Conservation (phyloP, 2,888 invertebrate genomes). For the Cantharis lateralis region DNA sequence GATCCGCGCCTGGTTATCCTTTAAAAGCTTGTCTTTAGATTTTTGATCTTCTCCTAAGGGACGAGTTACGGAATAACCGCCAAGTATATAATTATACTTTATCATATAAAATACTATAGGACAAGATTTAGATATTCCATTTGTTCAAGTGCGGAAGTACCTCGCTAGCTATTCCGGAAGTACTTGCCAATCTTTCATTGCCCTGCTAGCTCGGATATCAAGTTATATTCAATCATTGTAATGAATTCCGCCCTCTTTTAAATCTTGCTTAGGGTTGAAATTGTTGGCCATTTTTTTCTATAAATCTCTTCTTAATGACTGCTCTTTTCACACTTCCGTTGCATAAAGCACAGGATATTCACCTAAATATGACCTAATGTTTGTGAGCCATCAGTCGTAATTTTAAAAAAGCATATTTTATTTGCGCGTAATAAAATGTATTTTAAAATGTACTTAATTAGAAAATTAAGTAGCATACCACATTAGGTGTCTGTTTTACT, state of each 20-base stretch:
- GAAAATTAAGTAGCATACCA: slow-evolving; percentile 20
- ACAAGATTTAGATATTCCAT: neutral
- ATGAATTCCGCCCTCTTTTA: slow-evolving; percentile 30
- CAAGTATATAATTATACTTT: too few species aligned
- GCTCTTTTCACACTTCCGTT: slow-evolving; percentile 28
- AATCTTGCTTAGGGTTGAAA: slow-evolving; percentile 19
- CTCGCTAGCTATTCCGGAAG: slow-evolving; percentile 25
- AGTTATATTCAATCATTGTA: slow-evolving; percentile 29
- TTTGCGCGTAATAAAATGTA: neutral
- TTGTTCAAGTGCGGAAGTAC: slow-evolving; percentile 25
- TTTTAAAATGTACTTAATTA: neutral
- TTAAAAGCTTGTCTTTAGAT: too few species aligned
- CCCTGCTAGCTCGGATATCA: slow-evolving; percentile 24
- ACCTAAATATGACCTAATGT: neutral
- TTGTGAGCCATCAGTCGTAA: neutral
- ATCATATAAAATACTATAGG: neutral
- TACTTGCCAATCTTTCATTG: slow-evolving; percentile 28
- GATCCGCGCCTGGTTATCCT: too few species aligned
- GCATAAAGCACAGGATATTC: neutral
- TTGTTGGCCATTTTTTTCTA: slow-evolving; percentile 24
- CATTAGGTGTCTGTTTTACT: slow-evolving; percentile 29
- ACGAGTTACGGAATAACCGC: too few species aligned
- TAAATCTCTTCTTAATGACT: slow-evolving; percentile 19
- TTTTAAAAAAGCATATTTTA: neutral
- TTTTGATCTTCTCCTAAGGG: too few species aligned